Base-by-base conservation (phyloP, 1,140 invertebrate species). In the Druon quercuslanigerum region DNA sequence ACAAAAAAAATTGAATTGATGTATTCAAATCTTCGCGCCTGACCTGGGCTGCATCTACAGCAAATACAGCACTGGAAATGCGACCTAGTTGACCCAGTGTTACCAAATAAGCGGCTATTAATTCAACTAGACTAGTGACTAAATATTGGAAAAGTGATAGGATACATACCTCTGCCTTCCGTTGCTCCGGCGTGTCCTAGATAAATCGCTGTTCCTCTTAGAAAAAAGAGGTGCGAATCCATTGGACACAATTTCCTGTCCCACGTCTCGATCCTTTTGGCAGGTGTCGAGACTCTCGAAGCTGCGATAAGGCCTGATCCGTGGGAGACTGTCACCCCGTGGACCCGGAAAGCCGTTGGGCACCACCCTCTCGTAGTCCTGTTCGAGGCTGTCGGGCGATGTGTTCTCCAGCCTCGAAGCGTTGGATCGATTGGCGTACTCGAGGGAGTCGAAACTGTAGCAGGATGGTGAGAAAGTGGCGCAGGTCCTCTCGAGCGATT, bases 401-500 rank as follows among this genome's bases (percentile, higher is more conserved):
- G 91, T 89, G 66, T 88, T 89, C 54, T 87, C 89, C 7, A 86
- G 79, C 72, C 82, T 79, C 14, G 82, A 79, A 25, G 83, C 78
- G 76, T 91, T 92, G 73, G 89, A 86, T 7, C 87, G 81, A 71
- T 91, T 90, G 4, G 92, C 81, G 71, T 91, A 87, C 66, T 94
- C 93, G 52, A 93, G 85, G 0, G 93, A 93, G 81, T 94, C 93
- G 81, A 92, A 92, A 73, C 92, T 93, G 80, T 92, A 92, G 60
- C 91, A 90, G 50, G 92, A 92, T 0, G 93, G 93, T 11, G 93
- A 93, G 7, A 91, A 74, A 0, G 90, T 91, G 76, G 92, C 93
- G 84, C 94, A 95, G 51, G 94, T 95, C 78, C 94, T 92, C 83
- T 96, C 95, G 71, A 96, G 89, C 0, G 94, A 95, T 87, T 96